These are phyloP conservation scores for Smutsia temminckii DNA, from an alignment of 2,797 vertebrate species.

Conservation along the genomic window DNA sequence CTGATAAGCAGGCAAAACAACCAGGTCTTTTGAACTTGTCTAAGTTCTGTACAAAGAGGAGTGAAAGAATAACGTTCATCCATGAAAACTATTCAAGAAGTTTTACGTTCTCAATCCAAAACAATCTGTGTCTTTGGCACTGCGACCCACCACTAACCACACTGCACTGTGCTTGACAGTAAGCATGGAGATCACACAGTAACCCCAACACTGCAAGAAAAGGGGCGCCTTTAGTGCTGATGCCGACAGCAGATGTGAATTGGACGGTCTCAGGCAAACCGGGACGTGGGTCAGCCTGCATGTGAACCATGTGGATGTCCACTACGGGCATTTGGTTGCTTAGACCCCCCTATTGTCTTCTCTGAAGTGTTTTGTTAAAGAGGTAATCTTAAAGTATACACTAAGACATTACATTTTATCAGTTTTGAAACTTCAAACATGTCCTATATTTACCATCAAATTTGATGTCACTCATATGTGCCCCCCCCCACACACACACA, in stretches of 20 bases:
- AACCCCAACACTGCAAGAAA: not conserved
- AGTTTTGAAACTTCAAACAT: not conserved
- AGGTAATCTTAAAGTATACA: not conserved
- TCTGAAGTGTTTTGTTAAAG: not conserved
- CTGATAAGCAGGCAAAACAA: conserved; percentile 48
- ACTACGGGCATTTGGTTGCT: not conserved
- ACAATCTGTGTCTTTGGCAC: not conserved
- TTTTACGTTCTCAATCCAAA: not conserved
- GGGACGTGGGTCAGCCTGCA: not conserved
- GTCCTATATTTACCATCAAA: not conserved
- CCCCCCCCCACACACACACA: not conserved
- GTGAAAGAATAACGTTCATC: not conserved
- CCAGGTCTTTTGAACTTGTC: conserved; percentile 25
- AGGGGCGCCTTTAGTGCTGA: not conserved
- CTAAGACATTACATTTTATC: not conserved
- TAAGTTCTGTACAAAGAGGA: not conserved
- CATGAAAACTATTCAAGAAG: not conserved
- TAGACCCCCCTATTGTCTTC: not conserved
- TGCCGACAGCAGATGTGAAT: not conserved
- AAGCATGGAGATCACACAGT: not conserved
- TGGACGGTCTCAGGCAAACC: not conserved
- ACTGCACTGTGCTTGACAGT: not conserved
- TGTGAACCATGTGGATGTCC: not conserved
- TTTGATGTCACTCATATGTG: not conserved
- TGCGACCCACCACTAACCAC: not conserved